Percentiles rank a stretch among this genome's conserved stretches.
Conservation (phyloP, 2,888 invertebrate genomes). For the Eupithecia insigniata region DNA sequence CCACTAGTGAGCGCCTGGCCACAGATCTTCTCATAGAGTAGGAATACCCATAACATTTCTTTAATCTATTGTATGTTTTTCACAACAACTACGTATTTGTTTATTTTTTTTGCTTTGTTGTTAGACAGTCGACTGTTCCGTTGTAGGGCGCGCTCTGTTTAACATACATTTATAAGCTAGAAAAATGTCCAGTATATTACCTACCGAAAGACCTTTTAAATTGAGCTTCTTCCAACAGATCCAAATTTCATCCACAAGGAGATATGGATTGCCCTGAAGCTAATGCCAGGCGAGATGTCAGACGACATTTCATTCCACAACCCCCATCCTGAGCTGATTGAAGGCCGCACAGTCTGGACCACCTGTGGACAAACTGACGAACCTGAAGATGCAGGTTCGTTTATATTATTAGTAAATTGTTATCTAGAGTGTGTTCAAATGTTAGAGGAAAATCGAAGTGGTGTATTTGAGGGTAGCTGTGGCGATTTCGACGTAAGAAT, state of each 20-base stretch:
- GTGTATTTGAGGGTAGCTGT: too few relatives aligned
- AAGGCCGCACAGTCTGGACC: constrained; percentile 69
- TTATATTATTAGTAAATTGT: not conserved
- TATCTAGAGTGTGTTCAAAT: not conserved
- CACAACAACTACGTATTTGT: not conserved
- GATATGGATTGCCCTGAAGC: constrained; percentile 76
- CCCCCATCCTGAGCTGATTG: constrained; percentile 69
- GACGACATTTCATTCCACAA: constrained; percentile 70
- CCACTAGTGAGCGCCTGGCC: too few relatives aligned
- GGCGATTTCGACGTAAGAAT: not conserved
- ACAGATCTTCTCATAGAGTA: too few relatives aligned
- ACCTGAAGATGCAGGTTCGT: constrained; percentile 62
- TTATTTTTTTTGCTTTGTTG: not conserved
- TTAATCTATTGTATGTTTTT: too few relatives aligned
- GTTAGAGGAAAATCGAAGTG: not conserved
- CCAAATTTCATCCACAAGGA: constrained; percentile 75
- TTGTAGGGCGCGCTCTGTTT: too few relatives aligned
- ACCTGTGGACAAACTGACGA: constrained; percentile 74
- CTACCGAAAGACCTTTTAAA: not conserved
- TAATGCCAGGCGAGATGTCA: constrained; percentile 71
- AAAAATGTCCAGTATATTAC: too few relatives aligned
- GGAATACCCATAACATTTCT: too few relatives aligned
- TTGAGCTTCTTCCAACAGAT: constrained; percentile 56
- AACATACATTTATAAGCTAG: too few relatives aligned
- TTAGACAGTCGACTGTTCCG: not conserved